Evolutionary conservation across 2,797 vertebrate species (phyloP), one percentile per base, ranked within the genome.

Genomic region (Vespertilio murinus): DNA sequence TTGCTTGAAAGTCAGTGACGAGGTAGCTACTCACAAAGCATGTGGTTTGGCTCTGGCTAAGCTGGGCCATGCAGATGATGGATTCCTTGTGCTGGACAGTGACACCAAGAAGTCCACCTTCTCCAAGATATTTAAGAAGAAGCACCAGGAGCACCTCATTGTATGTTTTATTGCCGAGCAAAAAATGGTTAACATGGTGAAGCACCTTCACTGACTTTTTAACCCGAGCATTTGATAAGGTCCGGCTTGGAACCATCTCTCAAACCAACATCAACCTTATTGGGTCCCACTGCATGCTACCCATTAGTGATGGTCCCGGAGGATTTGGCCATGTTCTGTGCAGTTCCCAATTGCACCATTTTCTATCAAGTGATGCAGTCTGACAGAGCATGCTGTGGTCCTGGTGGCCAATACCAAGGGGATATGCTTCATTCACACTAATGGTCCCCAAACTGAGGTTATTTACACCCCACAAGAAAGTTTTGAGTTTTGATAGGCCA

Each of bases 251-350:
- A n/a, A 64, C 61, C 6, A n/a, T 64, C 61, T n/a, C 30, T n/a
- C 30, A 64, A n/a, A 64, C 61, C 30, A 64, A 64, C 61, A 64
- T 64, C 30, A n/a, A n/a, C 30, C 30, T 64, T n/a, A n/a, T 64
- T 64, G 30, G 30, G 30, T n/a, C 30, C 61, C 30, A 64, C 61
- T 64, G 61, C 0, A 7, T 0, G 6, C 61, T 64, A 64, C n/a
- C 61, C 28, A n/a, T 64, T n/a, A 99, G 99, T 95, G 99, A 99
- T 99, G 99, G 99, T 99, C 52, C 97, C 99, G 40, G 99, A 99
- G 90, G 99, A 99, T 96, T 96, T 99, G 74, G 99, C 99, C 79
- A 99, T 99, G 98, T 99, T 99, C 97, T 98, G 99, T 28, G 98
- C 98, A 13, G 96, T 99, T 96, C 99, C 99, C 47, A 98, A 98